These are phyloP conservation scores for Leptobrachium leishanense DNA, from an alignment of 2,113 vertebrate genomes.

Conservation along the genomic window DNA sequence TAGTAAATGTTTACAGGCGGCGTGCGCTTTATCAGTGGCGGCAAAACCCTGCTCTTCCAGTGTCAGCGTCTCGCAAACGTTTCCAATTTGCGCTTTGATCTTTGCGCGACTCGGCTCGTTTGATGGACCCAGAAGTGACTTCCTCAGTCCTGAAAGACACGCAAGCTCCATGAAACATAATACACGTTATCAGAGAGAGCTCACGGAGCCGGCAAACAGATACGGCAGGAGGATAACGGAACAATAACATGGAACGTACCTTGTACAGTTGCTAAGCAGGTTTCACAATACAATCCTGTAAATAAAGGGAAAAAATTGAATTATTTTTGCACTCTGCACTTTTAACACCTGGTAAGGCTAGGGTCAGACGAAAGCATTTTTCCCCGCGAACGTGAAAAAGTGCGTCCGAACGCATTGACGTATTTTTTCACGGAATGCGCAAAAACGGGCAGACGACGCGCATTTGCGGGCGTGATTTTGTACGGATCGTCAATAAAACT, in stretches of 20 bases:
- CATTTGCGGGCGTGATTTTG: too few species aligned
- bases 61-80: conserved; percentile 4
- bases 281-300: conserved; percentile 34
- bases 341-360: too few species aligned
- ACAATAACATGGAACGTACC: background rate
- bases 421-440: too few species aligned
- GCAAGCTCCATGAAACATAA: background rate
- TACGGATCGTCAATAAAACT: too few species aligned
- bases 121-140: background rate
- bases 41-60: background rate
- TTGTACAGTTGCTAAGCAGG: conserved; percentile 43
- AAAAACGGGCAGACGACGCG: too few species aligned
- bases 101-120: conserved; percentile 6
- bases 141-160: conserved; percentile 31
- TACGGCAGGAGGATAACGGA: background rate
- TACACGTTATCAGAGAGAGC: too few species aligned
- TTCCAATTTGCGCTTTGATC: conserved; percentile 1
- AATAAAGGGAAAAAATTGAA: background rate
- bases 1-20: conserved; percentile 37
- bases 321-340: background rate
- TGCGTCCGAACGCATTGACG: too few species aligned
- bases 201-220: background rate
- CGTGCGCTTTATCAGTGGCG: background rate
- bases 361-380: too few species aligned
- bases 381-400: too few species aligned